Evolutionary conservation across 1,140 invertebrate species (phyloP), one percentile per base, ranked within the genome.

Genomic region (Dinoponera quadriceps): DNA sequence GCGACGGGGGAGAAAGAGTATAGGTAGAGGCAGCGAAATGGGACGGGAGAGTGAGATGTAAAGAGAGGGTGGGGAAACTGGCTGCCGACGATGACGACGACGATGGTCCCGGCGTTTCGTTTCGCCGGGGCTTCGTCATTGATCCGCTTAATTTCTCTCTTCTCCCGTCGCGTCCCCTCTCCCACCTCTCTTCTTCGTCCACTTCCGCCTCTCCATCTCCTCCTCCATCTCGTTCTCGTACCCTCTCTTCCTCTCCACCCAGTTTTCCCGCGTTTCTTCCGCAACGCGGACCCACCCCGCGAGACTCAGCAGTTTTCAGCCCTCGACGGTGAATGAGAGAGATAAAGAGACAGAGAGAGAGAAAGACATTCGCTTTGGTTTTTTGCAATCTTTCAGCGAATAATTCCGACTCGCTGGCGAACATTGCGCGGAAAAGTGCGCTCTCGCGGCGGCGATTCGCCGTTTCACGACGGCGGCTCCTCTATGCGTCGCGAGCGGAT

Each of bases 61-160:
- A 49, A 77, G 68, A 77, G 48, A 84, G 54, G 22, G 9, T 80
- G 25, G n/a, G 48, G 22, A 59, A n/a, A n/a, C n/a, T 57, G 54
- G 54, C 44, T 72, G 48, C 62, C 38, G n/a, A n/a, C n/a, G n/a
- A n/a, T n/a, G 60, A 75, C 51, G 60, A 71, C 59, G 44, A 44
- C 38, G 38, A 44, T 9, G 60, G 60, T 84, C 77, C n/a, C 51
- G 77, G 25, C 51, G 82, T 75, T 69, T 54, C 60, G 54, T 78
- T 65, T 65, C 77, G 54, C 49, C 71, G 27, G 60, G 55, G 78
- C 69, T 83, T 87, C 83, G 69, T 84, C 84, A 90, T 90, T 90
- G 88, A 91, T 91, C 87, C 88, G 85, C 89, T 91, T 91, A 91
- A 87, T 90, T 91, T 90, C 83, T 87, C 80, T 87, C 63, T 85